A percentile compares a stretch with the other conserved stretches of the same genome.
phyloP scores from a whole-genome alignment of 1,140 invertebrate genomes.

The Uloborus diversus region DNA sequence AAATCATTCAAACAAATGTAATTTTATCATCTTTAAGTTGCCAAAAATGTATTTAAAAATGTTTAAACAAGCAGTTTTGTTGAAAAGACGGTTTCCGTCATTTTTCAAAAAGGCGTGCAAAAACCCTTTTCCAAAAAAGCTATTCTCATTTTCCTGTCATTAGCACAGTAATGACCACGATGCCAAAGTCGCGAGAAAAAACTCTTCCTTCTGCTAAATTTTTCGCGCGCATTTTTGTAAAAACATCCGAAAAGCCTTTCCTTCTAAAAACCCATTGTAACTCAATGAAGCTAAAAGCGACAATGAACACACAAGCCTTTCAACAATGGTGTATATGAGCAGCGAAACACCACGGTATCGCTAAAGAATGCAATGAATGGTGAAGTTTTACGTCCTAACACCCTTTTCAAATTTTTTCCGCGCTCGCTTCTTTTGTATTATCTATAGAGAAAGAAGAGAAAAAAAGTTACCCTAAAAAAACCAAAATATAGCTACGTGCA shows the following conservation, averaged over 20 bases:
- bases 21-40: too few relatives aligned
- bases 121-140: too few relatives aligned
- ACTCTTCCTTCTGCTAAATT: background rate
- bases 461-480: background rate
- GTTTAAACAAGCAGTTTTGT: too few relatives aligned
- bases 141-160: constrained; percentile 32
- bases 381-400: background rate
- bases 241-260: background rate
- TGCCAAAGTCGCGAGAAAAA: background rate
- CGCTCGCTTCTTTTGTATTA: background rate
- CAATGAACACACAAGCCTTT: constrained; percentile 22
- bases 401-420: background rate
- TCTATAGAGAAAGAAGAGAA: too few relatives aligned
- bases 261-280: constrained; percentile 30
- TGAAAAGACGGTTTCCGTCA: too few relatives aligned
- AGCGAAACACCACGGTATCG: constrained; percentile 20
- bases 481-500: background rate
- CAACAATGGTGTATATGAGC: constrained; percentile 8
- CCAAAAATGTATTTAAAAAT: too few relatives aligned
- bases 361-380: constrained; percentile 8
- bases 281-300: constrained; percentile 46
- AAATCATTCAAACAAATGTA: too few relatives aligned
- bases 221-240: background rate
- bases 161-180: constrained; percentile 37
- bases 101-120: too few relatives aligned